Base-by-base conservation (phyloP, 2,797 vertebrate species). In the Fringilla coelebs region DNA sequence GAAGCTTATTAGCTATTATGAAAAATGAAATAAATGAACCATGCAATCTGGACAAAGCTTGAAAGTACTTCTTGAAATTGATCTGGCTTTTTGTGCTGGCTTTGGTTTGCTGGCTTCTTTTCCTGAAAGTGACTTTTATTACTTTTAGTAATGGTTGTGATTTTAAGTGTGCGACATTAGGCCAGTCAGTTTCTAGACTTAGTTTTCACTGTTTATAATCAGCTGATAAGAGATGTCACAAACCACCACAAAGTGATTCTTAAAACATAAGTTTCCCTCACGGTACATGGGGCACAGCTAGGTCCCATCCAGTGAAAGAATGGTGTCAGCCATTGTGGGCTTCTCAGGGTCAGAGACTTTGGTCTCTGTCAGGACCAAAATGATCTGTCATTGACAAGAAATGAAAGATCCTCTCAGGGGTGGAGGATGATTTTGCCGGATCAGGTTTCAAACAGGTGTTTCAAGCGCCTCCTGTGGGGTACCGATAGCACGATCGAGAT, bases 211-310 rank as follows among this genome's bases (percentile, higher is more conserved):
- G 29, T 45, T 88, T 60, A 19, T 28, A 55, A 36, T 32, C 34
- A 65, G 31, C 13, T 13, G 34, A 7, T 16, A 14, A 17, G 68
- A 71, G 54, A 77, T 40, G 48, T 85, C 41, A 19, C 7, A 41
- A 24, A 5, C 32, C n/a, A 52, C 16, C 58, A 28, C 46, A 13
- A 38, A 61, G 25, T 1, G 36, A 25, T 32, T 48, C 3, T 24
- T 51, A 75, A 65, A 52, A 36, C 3, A 0, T 2, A 17, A 29
- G 15, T 40, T 89, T 52, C 14, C 9, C 51, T 38, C 1, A 1
- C 5, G 18, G 11, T 34, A 16, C 2, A 3, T 4, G 43, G 28
- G 51, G 9, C 1, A 0, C 2, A 12, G 26, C 10, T 5, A 4
- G 19, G 24, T 58, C 16, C 32, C 7, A 21, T 2, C 7, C 43